phyloP scores from a whole-genome alignment of 2,888 invertebrate genomes.

The Caenorhabditis sp. region DNA sequence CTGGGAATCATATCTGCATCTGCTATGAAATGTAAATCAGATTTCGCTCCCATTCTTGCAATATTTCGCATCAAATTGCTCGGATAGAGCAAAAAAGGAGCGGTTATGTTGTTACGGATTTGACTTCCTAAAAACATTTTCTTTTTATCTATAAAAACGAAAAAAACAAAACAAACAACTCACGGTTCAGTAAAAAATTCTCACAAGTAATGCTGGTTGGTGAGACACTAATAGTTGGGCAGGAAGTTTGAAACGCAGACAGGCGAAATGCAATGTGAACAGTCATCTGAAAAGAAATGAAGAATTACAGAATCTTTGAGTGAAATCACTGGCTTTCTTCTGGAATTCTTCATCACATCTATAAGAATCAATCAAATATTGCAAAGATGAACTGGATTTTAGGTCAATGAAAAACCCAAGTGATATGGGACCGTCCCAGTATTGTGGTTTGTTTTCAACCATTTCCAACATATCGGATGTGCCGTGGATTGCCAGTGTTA shows the following conservation, averaged over 20 bases:
- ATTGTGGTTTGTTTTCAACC: slow-evolving; percentile 25
- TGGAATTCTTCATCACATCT: slow-evolving; percentile 54
- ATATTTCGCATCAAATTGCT: slow-evolving; percentile 73
- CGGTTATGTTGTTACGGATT: slow-evolving; percentile 9
- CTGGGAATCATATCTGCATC: slow-evolving; percentile 68
- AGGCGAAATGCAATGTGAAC: slow-evolving; percentile 66
- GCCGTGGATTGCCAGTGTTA: slow-evolving; percentile 63
- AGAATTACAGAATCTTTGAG: too few species aligned
- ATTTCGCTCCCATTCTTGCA: slow-evolving; percentile 66
- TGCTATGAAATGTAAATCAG: slow-evolving; percentile 67
- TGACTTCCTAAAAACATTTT: too few species aligned
- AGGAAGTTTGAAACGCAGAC: slow-evolving; percentile 58
- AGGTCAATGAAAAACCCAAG: slow-evolving; percentile 66
- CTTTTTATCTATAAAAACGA: too few species aligned
- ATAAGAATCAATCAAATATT: slow-evolving; percentile 56
- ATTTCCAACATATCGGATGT: slow-evolving; percentile 60
- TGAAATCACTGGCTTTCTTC: slow-evolving; percentile 56
- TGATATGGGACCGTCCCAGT: slow-evolving; percentile 73
- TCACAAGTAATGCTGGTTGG: slow-evolving; percentile 22
- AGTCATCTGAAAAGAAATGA: slow-evolving; percentile 45
- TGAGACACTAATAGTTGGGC: slow-evolving; percentile 38
- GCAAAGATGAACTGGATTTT: slow-evolving; percentile 41
- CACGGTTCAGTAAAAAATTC: slow-evolving; percentile 19
- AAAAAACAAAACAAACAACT: too few species aligned
- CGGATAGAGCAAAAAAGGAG: slow-evolving; percentile 70